Conservation (phyloP, 2,113 vertebrate species). For the Spea multiplicata region DNA sequence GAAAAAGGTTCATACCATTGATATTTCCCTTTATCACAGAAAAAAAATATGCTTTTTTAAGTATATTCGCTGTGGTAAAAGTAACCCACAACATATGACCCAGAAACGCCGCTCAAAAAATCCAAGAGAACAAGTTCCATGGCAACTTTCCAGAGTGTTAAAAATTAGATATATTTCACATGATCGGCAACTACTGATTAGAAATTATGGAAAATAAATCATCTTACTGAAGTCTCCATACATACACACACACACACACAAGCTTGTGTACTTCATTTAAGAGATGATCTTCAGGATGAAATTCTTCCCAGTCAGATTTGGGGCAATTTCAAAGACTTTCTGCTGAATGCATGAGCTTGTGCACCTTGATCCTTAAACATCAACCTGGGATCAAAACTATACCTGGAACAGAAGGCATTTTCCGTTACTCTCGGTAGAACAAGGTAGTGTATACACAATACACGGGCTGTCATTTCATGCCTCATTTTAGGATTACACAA, state of each 20-base stretch:
- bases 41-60: constrained; percentile 1
- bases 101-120: not conserved
- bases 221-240: constrained; percentile 55
- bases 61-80: not conserved
- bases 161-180: constrained; percentile 59
- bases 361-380: constrained; percentile 67
- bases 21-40: constrained; percentile 26
- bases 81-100: not conserved
- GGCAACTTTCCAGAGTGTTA: constrained; percentile 62
- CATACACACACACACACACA: constrained; percentile 49
- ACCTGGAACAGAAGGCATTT: constrained; percentile 52
- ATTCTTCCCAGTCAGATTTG: constrained; percentile 10
- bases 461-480: no score
- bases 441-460: no score
- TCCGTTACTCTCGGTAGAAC: no score
- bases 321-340: constrained; percentile 53
- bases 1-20: not conserved
- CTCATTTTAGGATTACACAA: no score
- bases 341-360: constrained; percentile 62
- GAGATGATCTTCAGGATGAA: constrained; percentile 50
- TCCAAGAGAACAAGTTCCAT: constrained; percentile 51
- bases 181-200: constrained; percentile 58
- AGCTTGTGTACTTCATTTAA: constrained; percentile 57
- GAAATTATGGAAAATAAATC: constrained; percentile 52
- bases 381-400: constrained; percentile 72